Conservation (phyloP, 2,888 invertebrate genomes). For the Exephanes ischioxanthus region DNA sequence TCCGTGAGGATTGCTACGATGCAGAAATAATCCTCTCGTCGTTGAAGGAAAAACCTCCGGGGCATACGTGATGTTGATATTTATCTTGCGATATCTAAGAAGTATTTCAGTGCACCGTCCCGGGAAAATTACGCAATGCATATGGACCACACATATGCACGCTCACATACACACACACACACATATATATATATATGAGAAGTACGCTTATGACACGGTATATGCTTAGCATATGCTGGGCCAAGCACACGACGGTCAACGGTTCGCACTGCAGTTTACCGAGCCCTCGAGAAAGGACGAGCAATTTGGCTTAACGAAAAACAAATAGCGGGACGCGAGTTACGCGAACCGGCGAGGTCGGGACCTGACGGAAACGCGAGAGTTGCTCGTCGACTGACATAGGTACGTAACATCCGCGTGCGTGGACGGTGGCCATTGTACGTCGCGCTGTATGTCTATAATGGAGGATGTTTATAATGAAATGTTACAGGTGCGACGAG, state of each 20-base stretch:
- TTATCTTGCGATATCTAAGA: too few species aligned
- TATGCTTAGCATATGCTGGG: conserved; percentile 8
- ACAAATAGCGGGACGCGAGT: conserved; percentile 74
- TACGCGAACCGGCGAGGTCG: not conserved
- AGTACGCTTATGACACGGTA: conserved; percentile 9
- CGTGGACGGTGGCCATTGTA: not conserved
- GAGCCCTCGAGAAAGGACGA: conserved; percentile 77
- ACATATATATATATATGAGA: too few species aligned
- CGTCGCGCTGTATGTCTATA: not conserved
- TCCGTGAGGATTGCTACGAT: not conserved
- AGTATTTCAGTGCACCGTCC: too few species aligned
- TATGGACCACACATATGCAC: too few species aligned
- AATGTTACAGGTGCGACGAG: conserved; percentile 1
- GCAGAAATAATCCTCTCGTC: not conserved
- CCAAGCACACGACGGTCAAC: conserved; percentile 74
- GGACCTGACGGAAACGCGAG: conserved; percentile 1
- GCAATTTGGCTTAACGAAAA: conserved; percentile 81
- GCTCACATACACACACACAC: too few species aligned
- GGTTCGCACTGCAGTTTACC: conserved; percentile 76
- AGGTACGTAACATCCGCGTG: not conserved
- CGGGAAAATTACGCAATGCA: too few species aligned
- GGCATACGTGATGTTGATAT: too few species aligned
- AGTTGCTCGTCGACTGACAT: not conserved
- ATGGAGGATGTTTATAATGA: not conserved
- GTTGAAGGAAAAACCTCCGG: not conserved